Evolutionary conservation across 2,888 invertebrate species (phyloP).

Genomic region (Molanna angustata): DNA sequence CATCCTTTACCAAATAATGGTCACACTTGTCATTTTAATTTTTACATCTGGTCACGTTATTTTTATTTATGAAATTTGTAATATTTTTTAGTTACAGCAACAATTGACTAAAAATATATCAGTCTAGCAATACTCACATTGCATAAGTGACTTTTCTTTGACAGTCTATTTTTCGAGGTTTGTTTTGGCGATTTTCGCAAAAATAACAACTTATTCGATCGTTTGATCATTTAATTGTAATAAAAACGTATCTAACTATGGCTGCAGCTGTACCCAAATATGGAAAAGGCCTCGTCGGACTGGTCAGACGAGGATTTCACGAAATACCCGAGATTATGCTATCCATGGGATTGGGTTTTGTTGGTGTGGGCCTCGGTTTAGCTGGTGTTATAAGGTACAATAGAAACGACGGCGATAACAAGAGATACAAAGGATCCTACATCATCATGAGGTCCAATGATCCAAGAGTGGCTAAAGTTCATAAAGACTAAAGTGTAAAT

Average conservation of each 20-base stretch:
- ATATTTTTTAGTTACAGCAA: no score
- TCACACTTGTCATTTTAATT: no score
- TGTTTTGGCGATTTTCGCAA: no score
- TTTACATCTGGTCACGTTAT: no score
- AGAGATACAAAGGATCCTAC: constrained; percentile 61
- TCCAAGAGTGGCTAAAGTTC: constrained; percentile 57
- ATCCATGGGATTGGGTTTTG: constrained; percentile 55
- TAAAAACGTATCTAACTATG: background rate
- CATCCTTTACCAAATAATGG: no score
- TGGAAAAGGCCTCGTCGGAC: constrained; percentile 3
- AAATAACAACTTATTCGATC: no score
- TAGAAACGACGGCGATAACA: constrained; percentile 63
- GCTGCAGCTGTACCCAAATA: background rate
- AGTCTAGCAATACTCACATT: no score
- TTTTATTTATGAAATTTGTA: no score
- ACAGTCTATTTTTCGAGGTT: no score
- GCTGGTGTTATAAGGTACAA: constrained; percentile 52
- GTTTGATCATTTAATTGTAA: no score
- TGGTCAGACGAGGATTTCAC: constrained; percentile 43
- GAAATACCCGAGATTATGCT: constrained; percentile 72
- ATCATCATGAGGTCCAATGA: constrained; percentile 67
- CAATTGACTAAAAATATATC: no score
- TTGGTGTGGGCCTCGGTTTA: constrained; percentile 55
- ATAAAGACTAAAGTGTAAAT: constrained; percentile 56
- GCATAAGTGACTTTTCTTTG: no score